Base-by-base conservation (phyloP, 2,797 vertebrate genomes). In the Coregonus sp. region DNA sequence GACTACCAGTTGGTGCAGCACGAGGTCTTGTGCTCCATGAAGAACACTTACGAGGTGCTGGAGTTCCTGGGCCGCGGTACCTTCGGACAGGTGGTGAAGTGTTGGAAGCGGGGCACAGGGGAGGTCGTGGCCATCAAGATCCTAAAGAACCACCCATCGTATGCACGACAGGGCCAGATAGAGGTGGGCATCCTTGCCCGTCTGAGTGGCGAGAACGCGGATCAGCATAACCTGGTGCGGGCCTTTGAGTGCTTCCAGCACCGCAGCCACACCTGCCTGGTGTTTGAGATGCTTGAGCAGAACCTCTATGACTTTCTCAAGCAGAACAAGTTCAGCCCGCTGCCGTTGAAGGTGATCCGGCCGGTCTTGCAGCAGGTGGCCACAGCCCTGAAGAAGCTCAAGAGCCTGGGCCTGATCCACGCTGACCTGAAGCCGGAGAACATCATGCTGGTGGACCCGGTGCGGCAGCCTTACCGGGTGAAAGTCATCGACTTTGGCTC, bases 261-360 rank as follows among this genome's bases (percentile, higher is more conserved):
- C 93, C 96, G 95, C 75, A 98, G 95, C 92, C 98, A 99, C 83
- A 99, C 98, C 74, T 99, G 98, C 85, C 93, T 99, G 90, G 98
- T 99, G 84, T 99, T 99, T 81, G 98, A 99, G 93, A 99, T 99
- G 98, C 94, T 99, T 82, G 98, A 99, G 93, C 98, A 99, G 94
- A 99, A 99, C 87, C 94, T 99, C 66, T 99, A 99, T 0, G 98
- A 99, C 91, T 99, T 99, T 89, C 93, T 99, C 89, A 99, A 99
- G 90, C 98, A 99, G 93, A 99, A 99, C 88, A 99, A 99, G 89
- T 99, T 99, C 92, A 99, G 98, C 87, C 98, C 98, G 12, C 92
- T 99, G 87, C 98, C 97, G 82, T 92, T 99, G 87, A 99, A 99
- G 92, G 97, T 99, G 87, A 99, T 99, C 88, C 93, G 98, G 90